A percentile compares a stretch with the other conserved stretches of the same genome.
Conservation (phyloP, 2,888 invertebrate species). For the Eupithecia insigniata region DNA sequence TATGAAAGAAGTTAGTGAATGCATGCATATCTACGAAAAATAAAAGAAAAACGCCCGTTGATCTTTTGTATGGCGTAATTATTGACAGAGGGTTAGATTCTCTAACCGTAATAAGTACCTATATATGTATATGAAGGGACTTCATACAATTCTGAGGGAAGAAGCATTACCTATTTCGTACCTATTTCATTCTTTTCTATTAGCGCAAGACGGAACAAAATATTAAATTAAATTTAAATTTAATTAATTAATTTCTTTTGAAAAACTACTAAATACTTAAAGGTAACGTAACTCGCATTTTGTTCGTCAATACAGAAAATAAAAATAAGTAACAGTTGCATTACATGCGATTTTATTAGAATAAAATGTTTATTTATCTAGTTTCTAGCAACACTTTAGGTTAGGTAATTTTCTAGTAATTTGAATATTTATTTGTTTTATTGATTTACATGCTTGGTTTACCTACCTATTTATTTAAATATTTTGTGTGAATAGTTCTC, state of each 20-base stretch:
- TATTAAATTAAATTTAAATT: neutral
- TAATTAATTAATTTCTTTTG: no score
- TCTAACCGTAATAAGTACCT: neutral
- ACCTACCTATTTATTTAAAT: no score
- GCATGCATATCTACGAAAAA: neutral
- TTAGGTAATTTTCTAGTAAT: neutral
- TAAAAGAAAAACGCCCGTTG: conserved; percentile 15
- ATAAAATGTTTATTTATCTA: neutral
- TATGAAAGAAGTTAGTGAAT: no score
- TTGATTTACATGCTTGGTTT: neutral
- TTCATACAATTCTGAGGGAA: neutral
- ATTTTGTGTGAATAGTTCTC: no score
- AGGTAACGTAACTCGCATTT: no score
- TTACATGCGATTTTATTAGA: neutral
- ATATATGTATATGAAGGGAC: neutral
- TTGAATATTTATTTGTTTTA: neutral
- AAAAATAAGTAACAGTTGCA: neutral
- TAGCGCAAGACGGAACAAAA: no score
- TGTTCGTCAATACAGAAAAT: neutral
- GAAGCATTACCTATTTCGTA: neutral
- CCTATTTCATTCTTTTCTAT: neutral
- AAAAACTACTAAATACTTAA: no score
- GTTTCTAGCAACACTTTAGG: neutral
- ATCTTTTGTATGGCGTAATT: conserved; percentile 18
- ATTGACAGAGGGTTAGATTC: no score